Conservation (phyloP, 2,113 vertebrate species). For the Eolophus roseicapilla region DNA sequence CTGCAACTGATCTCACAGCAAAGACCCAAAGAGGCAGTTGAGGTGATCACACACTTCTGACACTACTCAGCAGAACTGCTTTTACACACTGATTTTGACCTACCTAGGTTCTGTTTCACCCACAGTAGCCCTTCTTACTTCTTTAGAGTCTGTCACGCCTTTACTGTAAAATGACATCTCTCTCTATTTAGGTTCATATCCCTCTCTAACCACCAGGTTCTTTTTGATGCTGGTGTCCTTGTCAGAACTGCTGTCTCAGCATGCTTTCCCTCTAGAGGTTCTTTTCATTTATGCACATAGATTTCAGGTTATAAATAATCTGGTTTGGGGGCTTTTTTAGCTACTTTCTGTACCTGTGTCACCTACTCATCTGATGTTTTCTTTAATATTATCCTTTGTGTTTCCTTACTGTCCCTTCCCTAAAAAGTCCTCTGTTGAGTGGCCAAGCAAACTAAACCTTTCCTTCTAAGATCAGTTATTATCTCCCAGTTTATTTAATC, state of each 20-base stretch:
- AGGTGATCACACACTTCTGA: background rate
- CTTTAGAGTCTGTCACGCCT: background rate
- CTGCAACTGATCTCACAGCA: background rate
- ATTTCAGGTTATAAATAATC: background rate
- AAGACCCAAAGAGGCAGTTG: background rate
- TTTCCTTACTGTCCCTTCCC: background rate
- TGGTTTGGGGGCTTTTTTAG: background rate
- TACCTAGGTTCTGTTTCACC: background rate
- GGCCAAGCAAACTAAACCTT: background rate
- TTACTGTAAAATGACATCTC: background rate
- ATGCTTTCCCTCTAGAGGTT: background rate
- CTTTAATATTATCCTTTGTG: background rate
- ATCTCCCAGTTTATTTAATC: background rate
- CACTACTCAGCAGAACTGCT: background rate
- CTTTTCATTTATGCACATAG: background rate
- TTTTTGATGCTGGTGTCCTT: background rate
- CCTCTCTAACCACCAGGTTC: background rate
- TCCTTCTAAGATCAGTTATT: background rate
- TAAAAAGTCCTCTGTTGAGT: background rate
- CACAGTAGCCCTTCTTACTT: background rate
- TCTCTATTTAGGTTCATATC: background rate
- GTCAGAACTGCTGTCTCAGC: background rate
- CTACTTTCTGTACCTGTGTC: background rate
- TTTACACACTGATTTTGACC: background rate
- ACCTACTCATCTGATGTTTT: background rate